Evolutionary conservation across 2,797 vertebrate genomes (phyloP).

Genomic region (Myoxocephalus aenaeus): DNA sequence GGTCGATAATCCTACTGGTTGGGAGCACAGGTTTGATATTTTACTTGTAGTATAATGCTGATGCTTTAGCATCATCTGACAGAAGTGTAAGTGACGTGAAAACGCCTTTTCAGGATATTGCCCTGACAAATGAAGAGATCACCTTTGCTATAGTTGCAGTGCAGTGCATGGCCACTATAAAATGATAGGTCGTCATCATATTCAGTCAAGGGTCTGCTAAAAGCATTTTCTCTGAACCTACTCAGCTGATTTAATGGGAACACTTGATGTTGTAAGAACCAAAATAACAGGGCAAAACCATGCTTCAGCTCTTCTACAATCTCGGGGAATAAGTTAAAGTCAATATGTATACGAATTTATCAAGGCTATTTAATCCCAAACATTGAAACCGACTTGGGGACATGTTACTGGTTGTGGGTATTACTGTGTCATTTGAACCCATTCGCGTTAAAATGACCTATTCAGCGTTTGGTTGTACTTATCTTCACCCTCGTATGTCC

Average conservation of each 20-base stretch:
- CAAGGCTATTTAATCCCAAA: neutral
- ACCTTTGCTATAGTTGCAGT: neutral
- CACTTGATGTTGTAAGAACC: conserved; percentile 15
- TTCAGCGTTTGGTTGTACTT: no score
- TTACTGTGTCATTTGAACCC: neutral
- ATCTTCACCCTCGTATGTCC: no score
- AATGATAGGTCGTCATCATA: neutral
- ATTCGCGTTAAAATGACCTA: neutral
- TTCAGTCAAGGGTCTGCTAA: neutral
- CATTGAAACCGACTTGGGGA: neutral
- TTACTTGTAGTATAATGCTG: neutral
- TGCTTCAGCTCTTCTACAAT: neutral
- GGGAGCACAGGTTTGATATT: conserved; percentile 32
- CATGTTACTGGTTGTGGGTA: neutral
- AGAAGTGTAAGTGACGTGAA: conserved; percentile 5
- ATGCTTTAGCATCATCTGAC: conserved; percentile 17
- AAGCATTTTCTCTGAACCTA: neutral
- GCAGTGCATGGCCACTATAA: neutral
- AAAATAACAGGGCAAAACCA: neutral
- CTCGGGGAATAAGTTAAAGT: neutral
- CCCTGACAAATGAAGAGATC: conserved; percentile 3
- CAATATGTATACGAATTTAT: neutral
- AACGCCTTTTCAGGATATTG: conserved; percentile 7
- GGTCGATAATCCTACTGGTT: conserved; percentile 33
- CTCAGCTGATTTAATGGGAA: conserved; percentile 18